Conservation (phyloP, 23 tunicate species). For the Halocynthia roretzi region DNA sequence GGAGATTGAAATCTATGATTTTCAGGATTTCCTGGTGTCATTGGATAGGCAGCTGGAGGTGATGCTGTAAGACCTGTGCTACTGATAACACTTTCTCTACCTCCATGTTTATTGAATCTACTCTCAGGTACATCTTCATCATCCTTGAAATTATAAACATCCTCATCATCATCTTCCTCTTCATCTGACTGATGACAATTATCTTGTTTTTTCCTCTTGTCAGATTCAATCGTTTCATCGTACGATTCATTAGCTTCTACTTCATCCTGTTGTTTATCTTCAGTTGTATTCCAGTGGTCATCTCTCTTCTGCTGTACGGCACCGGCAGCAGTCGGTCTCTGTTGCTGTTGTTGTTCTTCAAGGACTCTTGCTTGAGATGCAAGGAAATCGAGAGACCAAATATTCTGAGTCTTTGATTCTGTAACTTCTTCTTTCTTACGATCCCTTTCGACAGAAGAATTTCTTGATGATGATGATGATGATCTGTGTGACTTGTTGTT, state of each 20-base stretch:
- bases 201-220: background rate
- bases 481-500: conserved; percentile 25
- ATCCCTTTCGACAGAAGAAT: conserved; percentile 56
- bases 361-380: conserved; percentile 81
- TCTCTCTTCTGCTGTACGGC: background rate
- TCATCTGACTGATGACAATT: background rate
- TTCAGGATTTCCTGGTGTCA: conserved; percentile 23
- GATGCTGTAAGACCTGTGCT: conserved; percentile 14
- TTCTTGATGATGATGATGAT: conserved; percentile 70
- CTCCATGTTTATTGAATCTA: background rate
- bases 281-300: background rate
- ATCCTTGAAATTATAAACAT: conserved; percentile 66
- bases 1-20: conserved; percentile 23
- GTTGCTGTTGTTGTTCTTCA: conserved; percentile 54
- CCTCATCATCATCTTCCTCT: conserved; percentile 7
- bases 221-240: conserved; percentile 6
- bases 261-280: conserved; percentile 6
- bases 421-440: conserved; percentile 48
- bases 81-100: conserved; percentile 16
- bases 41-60: conserved; percentile 4
- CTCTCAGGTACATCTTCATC: conserved; percentile 22
- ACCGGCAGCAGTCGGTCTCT: conserved; percentile 9
- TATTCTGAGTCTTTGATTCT: conserved; percentile 61
- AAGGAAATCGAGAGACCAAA: conserved; percentile 86
- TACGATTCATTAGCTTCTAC: background rate